Percentiles rank a stretch among this genome's conserved stretches.
phyloP scores from a whole-genome alignment of 2,888 invertebrate species.

The Parapristionchus giblindavisi region DNA sequence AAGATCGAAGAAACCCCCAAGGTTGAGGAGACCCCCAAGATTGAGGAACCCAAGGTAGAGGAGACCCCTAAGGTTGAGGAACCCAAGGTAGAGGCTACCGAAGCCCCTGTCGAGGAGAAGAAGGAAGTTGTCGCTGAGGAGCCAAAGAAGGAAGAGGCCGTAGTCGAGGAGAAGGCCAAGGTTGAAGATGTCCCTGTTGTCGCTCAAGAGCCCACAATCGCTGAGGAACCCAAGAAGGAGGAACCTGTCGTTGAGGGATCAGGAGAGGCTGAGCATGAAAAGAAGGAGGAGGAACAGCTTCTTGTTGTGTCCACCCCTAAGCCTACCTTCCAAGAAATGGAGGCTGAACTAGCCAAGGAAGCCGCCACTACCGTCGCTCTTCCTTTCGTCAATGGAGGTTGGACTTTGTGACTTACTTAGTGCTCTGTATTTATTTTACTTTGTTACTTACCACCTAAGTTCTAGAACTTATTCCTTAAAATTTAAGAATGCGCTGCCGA shows the following conservation, averaged over 20 bases:
- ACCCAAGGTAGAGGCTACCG: background rate
- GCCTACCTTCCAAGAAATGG: conserved; percentile 22
- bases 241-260: background rate
- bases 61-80: conserved; percentile 1
- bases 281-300: background rate
- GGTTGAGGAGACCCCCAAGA: background rate
- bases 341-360: conserved; percentile 29
- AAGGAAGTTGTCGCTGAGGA: background rate
- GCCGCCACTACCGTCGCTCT: conserved; percentile 34
- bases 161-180: conserved; percentile 8
- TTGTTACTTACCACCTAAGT: background rate
- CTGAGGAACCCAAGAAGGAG: conserved; percentile 21
- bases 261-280: background rate
- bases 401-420: background rate
- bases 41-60: conserved; percentile 1
- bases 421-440: background rate
- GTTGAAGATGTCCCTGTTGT: background rate
- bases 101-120: background rate
- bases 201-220: background rate
- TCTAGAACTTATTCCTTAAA: background rate
- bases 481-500: conserved; percentile 45
- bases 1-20: conserved; percentile 21
- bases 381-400: conserved; percentile 29
- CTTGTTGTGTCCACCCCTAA: conserved; percentile 14
- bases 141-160: conserved; percentile 33